A percentile compares a stretch with the other conserved stretches of the same genome.
These are phyloP conservation scores for Phalloptychus januarius DNA, from an alignment of 2,797 vertebrate species.

Conservation along the genomic window DNA sequence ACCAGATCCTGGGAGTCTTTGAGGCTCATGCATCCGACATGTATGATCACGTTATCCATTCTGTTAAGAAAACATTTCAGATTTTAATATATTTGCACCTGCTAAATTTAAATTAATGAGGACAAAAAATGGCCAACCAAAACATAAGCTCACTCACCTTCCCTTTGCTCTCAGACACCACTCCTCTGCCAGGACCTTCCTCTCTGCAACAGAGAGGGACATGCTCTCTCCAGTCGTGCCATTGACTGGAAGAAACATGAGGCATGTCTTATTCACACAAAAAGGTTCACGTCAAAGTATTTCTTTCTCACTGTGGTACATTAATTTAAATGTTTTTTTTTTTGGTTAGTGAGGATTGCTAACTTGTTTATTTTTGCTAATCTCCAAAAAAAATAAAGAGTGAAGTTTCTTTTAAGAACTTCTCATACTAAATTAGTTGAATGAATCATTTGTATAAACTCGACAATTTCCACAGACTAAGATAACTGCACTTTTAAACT, in stretches of 20 bases:
- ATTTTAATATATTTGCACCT: background rate
- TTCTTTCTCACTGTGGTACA: background rate
- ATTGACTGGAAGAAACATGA: conserved; percentile 84
- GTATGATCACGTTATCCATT: conserved; percentile 89
- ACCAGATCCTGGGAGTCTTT: conserved; percentile 92
- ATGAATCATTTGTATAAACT: no score
- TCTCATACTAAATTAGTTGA: no score
- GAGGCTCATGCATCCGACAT: conserved; percentile 90
- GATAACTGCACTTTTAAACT: background rate
- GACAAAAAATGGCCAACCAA: background rate
- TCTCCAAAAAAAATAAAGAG: background rate
- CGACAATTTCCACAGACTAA: no score
- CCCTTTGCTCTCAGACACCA: conserved; percentile 88
- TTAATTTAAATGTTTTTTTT: background rate
- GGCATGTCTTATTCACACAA: conserved; percentile 3
- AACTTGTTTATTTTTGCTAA: background rate
- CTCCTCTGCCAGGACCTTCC: conserved; percentile 86
- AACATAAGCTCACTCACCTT: conserved; percentile 82
- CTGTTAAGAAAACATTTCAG: conserved; percentile 66
- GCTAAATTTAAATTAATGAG: background rate
- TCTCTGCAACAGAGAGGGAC: conserved; percentile 88
- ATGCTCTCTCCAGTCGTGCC: conserved; percentile 94
- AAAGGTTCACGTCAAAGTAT: background rate
- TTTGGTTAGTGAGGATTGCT: background rate
- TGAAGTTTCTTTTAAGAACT: background rate